phyloP scores from a whole-genome alignment of 2,888 invertebrate genomes.

The Embidobia sp. region DNA sequence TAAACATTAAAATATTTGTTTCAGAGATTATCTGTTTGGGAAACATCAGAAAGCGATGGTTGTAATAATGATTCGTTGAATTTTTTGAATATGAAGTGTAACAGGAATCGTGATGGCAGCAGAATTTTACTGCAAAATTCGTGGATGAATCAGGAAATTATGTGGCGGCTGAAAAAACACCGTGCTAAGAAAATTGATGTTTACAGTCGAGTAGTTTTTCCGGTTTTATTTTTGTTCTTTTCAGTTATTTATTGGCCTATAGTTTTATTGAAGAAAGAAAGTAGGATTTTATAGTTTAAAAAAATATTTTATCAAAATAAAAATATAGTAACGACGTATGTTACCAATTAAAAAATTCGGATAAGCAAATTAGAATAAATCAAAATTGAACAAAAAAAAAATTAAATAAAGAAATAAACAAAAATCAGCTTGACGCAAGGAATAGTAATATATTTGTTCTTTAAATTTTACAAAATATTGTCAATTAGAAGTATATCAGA shows the following conservation, averaged over 20 bases:
- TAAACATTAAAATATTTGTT: no score
- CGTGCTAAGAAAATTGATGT: constrained; percentile 91
- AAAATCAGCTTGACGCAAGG: no score
- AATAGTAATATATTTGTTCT: no score
- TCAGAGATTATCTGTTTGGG: constrained; percentile 85
- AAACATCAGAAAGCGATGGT: constrained; percentile 84
- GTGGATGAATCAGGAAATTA: constrained; percentile 78
- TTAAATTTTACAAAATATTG: no score
- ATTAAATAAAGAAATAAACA: no score
- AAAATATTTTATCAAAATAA: no score
- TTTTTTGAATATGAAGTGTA: constrained; percentile 69
- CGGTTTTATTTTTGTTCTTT: constrained; percentile 89
- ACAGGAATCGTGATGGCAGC: constrained; percentile 70
- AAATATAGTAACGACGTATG: no score
- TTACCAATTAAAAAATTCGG: no score
- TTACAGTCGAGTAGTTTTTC: constrained; percentile 89
- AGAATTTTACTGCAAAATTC: constrained; percentile 76
- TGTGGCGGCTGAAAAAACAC: constrained; percentile 83
- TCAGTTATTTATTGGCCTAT: constrained; percentile 91
- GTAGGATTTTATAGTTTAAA: constrained; percentile 34
- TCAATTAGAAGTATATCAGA: no score
- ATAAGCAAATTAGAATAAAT: no score
- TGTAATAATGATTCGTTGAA: constrained; percentile 75
- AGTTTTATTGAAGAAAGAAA: constrained; percentile 85
- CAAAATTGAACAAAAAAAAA: no score